Evolutionary conservation across 2,113 vertebrate species (phyloP).

Genomic region (Ursus arctos): DNA sequence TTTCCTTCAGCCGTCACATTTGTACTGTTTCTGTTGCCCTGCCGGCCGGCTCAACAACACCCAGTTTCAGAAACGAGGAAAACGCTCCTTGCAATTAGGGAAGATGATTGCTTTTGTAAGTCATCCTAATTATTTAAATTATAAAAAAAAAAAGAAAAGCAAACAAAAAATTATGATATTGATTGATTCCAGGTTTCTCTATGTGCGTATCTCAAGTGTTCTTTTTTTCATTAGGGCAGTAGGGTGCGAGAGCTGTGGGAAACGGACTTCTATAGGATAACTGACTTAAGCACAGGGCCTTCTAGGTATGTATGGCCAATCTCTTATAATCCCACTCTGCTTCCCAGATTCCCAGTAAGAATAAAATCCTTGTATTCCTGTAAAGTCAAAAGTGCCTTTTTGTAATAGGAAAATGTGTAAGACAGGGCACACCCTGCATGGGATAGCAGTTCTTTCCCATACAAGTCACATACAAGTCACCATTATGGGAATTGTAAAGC

Average conservation of each 20-base stretch:
- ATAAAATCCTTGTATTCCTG: neutral
- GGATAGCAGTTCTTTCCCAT: neutral
- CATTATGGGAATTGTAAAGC: neutral
- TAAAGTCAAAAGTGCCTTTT: neutral
- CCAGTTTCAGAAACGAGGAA: conserved; percentile 5
- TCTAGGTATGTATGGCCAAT: neutral
- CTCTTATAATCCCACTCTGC: neutral
- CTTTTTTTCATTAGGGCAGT: neutral
- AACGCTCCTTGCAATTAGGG: neutral
- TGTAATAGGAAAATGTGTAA: neutral
- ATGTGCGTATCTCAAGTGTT: neutral
- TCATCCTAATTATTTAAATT: conserved; percentile 32
- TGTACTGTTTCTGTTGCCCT: neutral
- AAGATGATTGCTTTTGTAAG: conserved; percentile 7
- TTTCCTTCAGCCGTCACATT: neutral
- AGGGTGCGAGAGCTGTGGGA: neutral
- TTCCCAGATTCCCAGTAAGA: neutral
- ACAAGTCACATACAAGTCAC: neutral
- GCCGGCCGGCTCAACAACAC: neutral
- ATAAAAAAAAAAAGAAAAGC: neutral
- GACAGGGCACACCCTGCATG: neutral
- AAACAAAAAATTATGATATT: neutral
- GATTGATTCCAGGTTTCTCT: neutral
- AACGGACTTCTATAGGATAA: neutral
- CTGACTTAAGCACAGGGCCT: neutral